Evolutionary conservation across 2,888 invertebrate genomes (phyloP).

Genomic region (Diabrotica balteata): DNA sequence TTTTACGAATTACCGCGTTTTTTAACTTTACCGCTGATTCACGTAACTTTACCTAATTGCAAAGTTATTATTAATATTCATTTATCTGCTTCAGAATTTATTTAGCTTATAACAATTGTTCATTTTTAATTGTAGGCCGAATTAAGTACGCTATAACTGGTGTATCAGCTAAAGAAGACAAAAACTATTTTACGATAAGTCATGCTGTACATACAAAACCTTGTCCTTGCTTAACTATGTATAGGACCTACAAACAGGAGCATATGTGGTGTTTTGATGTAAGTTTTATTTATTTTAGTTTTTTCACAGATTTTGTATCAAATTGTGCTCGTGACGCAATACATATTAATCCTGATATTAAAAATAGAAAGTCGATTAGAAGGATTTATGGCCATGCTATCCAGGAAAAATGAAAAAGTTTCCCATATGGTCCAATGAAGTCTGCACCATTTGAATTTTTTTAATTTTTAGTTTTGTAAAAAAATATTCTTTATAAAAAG

Average conservation of each 20-base stretch:
- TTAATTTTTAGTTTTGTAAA: too few relatives aligned
- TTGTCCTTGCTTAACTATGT: conserved; percentile 52
- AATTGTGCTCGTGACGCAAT: too few relatives aligned
- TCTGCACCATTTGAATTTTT: too few relatives aligned
- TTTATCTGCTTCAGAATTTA: neutral
- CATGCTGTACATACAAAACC: conserved; percentile 45
- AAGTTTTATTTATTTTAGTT: neutral
- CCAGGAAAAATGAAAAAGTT: too few relatives aligned
- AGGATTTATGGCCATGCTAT: too few relatives aligned
- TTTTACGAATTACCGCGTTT: too few relatives aligned
- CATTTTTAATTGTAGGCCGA: neutral
- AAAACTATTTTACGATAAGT: conserved; percentile 52
- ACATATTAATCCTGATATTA: too few relatives aligned
- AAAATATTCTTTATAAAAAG: too few relatives aligned
- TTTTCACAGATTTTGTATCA: neutral
- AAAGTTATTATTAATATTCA: neutral
- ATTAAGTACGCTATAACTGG: conserved; percentile 51
- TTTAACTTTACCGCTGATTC: too few relatives aligned
- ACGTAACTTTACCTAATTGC: too few relatives aligned
- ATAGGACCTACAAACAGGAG: conserved; percentile 45
- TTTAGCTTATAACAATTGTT: neutral
- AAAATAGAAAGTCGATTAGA: too few relatives aligned
- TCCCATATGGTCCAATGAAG: too few relatives aligned
- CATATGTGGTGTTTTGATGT: conserved; percentile 48
- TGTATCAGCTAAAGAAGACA: conserved; percentile 50